Evolutionary conservation across 23 tunicate genomes (phyloP).

Genomic region (Styela plicata): DNA sequence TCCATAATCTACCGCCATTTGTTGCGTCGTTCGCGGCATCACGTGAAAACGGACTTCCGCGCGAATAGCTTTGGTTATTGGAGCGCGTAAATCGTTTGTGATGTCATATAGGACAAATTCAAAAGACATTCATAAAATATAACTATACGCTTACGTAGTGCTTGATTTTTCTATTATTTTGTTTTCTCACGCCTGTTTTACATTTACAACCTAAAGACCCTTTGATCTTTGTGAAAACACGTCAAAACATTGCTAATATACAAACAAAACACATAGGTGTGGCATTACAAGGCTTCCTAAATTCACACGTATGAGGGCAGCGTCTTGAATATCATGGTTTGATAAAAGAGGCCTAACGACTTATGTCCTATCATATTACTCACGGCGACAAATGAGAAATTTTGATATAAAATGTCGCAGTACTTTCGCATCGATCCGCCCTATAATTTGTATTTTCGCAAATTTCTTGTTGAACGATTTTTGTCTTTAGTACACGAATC

Average conservation of each 20-base stretch:
- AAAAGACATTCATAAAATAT: background rate
- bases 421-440: background rate
- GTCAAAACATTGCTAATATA: background rate
- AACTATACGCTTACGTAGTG: background rate
- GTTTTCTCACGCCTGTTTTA: background rate
- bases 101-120: background rate
- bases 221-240: background rate
- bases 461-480: background rate
- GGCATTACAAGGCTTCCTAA: background rate
- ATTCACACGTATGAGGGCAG: no score
- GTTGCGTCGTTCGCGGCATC: background rate
- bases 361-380: background rate
- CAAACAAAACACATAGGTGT: background rate
- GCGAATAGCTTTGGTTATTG: background rate
- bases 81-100: background rate
- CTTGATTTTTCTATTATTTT: no score
- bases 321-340: background rate
- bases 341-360: background rate
- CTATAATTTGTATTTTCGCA: background rate
- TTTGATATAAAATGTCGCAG: background rate
- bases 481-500: background rate
- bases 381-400: background rate
- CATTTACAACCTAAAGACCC: background rate
- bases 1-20: background rate
- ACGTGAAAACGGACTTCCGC: background rate